Percentiles rank a stretch among this genome's conserved stretches.
Evolutionary conservation across 2,888 invertebrate species (phyloP).

Genomic region (Acrocyrtus sp.): DNA sequence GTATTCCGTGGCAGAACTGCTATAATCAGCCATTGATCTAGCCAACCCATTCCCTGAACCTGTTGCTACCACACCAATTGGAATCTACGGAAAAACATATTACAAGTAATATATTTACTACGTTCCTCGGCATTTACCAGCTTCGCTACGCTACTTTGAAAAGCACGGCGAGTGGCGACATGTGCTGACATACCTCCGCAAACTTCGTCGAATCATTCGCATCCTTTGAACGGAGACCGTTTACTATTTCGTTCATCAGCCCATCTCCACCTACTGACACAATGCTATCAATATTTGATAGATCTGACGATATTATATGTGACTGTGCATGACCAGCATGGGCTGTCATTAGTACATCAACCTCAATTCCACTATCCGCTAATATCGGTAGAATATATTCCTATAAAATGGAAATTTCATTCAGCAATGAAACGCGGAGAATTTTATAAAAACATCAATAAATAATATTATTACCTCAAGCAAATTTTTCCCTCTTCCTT

Average conservation of each 20-base stretch:
- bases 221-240: slow-evolving; percentile 21
- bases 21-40: slow-evolving; percentile 80
- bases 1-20: slow-evolving; percentile 83
- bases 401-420: slow-evolving; percentile 2
- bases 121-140: not conserved
- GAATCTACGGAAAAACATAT: too few relatives aligned
- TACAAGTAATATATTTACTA: too few relatives aligned
- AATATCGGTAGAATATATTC: slow-evolving; percentile 81
- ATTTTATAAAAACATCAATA: not conserved
- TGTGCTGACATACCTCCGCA: slow-evolving; percentile 24
- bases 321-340: slow-evolving; percentile 85
- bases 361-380: slow-evolving; percentile 86
- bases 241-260: slow-evolving; percentile 67
- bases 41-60: slow-evolving; percentile 97
- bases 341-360: slow-evolving; percentile 88
- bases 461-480: slow-evolving; percentile 71
- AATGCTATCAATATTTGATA: slow-evolving; percentile 81
- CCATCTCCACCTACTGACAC: slow-evolving; percentile 72
- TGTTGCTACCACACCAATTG: slow-evolving; percentile 90
- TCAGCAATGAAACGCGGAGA: not conserved
- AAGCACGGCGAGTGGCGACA: too few relatives aligned
- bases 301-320: slow-evolving; percentile 78
- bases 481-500: slow-evolving; percentile 85
- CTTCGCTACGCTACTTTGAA: not conserved
- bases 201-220: slow-evolving; percentile 4